These are phyloP conservation scores for Wiebesia pumilae DNA, from an alignment of 1,140 invertebrate species.

Conservation along the genomic window DNA sequence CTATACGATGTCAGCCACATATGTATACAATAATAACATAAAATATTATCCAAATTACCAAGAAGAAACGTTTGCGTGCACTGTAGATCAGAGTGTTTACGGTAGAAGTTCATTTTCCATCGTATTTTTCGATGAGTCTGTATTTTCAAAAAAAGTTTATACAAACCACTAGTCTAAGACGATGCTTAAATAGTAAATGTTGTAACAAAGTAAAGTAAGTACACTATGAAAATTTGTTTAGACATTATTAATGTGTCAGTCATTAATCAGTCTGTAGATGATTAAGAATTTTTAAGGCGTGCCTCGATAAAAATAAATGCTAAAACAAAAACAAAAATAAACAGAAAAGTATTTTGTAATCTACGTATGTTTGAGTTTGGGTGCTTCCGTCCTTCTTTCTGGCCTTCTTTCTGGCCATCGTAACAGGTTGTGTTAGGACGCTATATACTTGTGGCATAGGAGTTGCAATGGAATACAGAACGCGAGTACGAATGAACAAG, in stretches of 20 bases:
- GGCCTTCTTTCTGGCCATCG: constrained; percentile 15
- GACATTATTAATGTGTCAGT: background rate
- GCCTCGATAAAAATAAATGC: background rate
- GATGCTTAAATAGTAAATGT: too few relatives aligned
- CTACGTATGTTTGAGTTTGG: background rate
- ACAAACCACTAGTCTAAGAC: too few relatives aligned
- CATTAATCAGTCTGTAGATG: too few relatives aligned
- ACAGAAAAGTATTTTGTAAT: background rate
- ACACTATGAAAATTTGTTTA: too few relatives aligned
- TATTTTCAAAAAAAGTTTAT: too few relatives aligned
- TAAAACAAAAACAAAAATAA: background rate
- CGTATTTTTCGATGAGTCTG: background rate
- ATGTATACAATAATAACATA: too few relatives aligned
- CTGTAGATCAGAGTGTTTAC: background rate
- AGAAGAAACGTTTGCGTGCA: too few relatives aligned
- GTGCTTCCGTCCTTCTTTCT: background rate
- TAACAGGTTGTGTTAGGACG: constrained; percentile 21
- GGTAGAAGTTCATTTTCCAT: background rate
- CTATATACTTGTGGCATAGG: background rate
- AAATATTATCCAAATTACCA: too few relatives aligned
- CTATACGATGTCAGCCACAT: too few relatives aligned
- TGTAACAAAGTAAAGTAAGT: too few relatives aligned
- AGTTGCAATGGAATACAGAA: constrained; percentile 11
- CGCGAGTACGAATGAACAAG: constrained; percentile 7
- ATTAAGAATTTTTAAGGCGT: background rate